phyloP scores from a whole-genome alignment of 2,797 vertebrate species.

The Eutrigla gurnardus region DNA sequence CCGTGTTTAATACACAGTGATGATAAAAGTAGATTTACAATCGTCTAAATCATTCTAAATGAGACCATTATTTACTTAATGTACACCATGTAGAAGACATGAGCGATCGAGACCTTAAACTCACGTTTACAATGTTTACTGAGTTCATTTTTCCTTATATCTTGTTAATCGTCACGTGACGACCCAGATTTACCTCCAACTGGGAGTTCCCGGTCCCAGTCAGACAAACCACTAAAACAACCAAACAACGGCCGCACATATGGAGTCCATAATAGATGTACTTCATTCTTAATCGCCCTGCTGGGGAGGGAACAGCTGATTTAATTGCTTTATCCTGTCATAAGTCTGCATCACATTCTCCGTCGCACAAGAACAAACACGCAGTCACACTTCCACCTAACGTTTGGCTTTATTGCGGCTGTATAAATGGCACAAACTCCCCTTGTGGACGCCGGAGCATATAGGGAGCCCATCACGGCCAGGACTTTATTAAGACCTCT shows the following conservation, averaged over 20 bases:
- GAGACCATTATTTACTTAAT: neutral
- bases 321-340: constrained; percentile 40
- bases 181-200: neutral
- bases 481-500: constrained; percentile 79
- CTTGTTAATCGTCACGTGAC: neutral
- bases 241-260: constrained; percentile 12
- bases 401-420: constrained; percentile 71
- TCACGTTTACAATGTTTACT: neutral
- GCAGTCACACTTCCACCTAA: constrained; percentile 31
- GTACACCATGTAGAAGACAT: neutral
- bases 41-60: neutral
- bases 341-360: constrained; percentile 44
- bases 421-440: constrained; percentile 78
- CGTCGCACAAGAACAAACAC: constrained; percentile 22
- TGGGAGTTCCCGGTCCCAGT: neutral
- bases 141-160: neutral
- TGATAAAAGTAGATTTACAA: no score
- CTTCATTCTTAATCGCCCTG: constrained; percentile 22
- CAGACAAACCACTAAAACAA: constrained; percentile 5
- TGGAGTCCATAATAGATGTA: neutral
- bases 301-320: constrained; percentile 7
- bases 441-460: constrained; percentile 65
- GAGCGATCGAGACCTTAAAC: neutral
- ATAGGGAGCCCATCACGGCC: constrained; percentile 63
- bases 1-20: no score